Evolutionary conservation across 2,888 invertebrate species (phyloP).

Genomic region (Dasypolia templi): DNA sequence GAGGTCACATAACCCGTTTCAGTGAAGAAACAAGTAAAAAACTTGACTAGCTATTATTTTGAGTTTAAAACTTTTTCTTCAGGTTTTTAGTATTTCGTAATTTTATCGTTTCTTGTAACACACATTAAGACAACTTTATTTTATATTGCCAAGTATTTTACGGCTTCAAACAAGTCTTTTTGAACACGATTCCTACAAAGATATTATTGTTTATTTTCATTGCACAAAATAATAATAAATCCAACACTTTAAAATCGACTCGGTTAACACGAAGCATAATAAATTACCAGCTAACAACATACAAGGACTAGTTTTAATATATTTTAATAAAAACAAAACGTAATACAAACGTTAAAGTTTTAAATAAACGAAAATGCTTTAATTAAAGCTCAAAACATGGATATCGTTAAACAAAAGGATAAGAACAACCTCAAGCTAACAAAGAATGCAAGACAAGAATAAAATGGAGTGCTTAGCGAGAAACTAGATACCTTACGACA

Average conservation of each 20-base stretch:
- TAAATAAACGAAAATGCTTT: slow-evolving; percentile 47
- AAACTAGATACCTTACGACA: slow-evolving; percentile 45
- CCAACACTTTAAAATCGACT: neutral
- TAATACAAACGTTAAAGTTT: slow-evolving; percentile 19
- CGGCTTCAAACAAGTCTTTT: neutral
- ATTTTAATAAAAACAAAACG: slow-evolving; percentile 13
- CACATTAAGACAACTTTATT: neutral
- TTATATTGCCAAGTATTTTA: neutral
- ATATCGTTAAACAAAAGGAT: slow-evolving; percentile 32
- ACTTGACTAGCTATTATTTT: slow-evolving; percentile 3
- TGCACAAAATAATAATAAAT: slow-evolving; percentile 14
- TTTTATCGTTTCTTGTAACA: slow-evolving; percentile 1
- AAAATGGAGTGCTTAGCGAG: slow-evolving; percentile 49
- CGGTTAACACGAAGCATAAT: slow-evolving; percentile 18
- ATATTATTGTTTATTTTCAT: neutral
- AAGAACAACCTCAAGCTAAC: slow-evolving; percentile 50
- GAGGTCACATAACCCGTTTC: slow-evolving; percentile 23
- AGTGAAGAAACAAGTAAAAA: slow-evolving; percentile 8
- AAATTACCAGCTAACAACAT: slow-evolving; percentile 18
- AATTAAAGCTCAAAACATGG: slow-evolving; percentile 51
- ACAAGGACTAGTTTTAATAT: neutral
- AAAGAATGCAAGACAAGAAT: slow-evolving; percentile 50
- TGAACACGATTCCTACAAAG: neutral
- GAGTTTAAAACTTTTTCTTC: slow-evolving; percentile 2
- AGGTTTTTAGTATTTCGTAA: neutral